Conservation (phyloP, 2,113 vertebrate species). For the Globicephala melas region DNA sequence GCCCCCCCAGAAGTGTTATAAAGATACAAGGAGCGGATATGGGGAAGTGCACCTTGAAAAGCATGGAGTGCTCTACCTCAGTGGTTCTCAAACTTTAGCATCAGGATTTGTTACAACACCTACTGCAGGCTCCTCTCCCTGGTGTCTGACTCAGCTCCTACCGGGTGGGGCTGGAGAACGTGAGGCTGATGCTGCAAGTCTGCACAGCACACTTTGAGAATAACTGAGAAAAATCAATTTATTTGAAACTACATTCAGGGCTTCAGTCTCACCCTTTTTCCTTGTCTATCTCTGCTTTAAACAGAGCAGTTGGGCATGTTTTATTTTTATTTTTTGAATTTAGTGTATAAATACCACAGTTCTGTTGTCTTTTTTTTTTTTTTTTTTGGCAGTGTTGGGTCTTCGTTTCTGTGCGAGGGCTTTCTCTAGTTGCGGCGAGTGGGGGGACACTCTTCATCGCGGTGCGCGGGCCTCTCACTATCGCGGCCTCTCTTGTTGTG, state of each 20-base stretch:
- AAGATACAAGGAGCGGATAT: not conserved
- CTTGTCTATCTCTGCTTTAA: not conserved
- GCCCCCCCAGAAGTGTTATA: fast-evolving
- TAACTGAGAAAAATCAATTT: not conserved
- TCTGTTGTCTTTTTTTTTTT: too few relatives aligned
- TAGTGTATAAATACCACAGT: too few relatives aligned
- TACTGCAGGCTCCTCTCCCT: not conserved
- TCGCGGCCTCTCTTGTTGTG: too few relatives aligned
- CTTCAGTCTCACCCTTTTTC: not conserved
- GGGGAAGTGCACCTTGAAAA: not conserved
- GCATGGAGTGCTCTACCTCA: not conserved
- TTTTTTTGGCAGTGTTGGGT: too few relatives aligned
- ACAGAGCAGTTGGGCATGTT: not conserved
- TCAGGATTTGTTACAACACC: not conserved
- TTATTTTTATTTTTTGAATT: not conserved
- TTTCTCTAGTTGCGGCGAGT: too few relatives aligned
- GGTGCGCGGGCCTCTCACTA: too few relatives aligned
- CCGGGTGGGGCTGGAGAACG: not conserved
- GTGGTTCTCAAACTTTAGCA: not conserved
- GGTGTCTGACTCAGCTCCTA: not conserved
- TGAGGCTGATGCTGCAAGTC: not conserved
- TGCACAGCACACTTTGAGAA: not conserved
- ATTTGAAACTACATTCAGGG: not conserved
- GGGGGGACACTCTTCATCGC: too few relatives aligned
- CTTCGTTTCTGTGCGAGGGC: too few relatives aligned